These are phyloP conservation scores for Corella eumyota DNA, from an alignment of 23 tunicate genomes.

Conservation along the genomic window DNA sequence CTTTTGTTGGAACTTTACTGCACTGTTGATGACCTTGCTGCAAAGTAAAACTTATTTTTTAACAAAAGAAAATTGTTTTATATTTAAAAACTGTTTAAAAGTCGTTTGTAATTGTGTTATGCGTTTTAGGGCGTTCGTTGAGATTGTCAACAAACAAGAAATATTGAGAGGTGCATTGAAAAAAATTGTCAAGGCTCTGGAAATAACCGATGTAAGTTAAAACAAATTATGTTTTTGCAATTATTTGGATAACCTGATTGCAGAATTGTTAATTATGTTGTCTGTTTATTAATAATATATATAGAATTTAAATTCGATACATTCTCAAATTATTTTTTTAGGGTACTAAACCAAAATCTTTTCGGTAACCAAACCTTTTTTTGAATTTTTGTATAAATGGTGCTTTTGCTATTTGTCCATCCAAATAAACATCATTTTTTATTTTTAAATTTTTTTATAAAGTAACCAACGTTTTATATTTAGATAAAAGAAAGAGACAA, in stretches of 20 bases:
- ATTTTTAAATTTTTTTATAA: too few species aligned
- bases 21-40: constrained; percentile 56
- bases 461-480: too few species aligned
- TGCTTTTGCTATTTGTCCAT: too few species aligned
- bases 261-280: too few species aligned
- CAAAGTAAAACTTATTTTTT: constrained; percentile 39
- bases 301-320: not conserved
- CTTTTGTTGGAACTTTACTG: constrained; percentile 53
- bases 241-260: too few species aligned
- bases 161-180: constrained; percentile 27
- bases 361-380: not conserved
- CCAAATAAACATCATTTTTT: too few species aligned
- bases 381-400: too few species aligned
- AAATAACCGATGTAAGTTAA: constrained; percentile 31
- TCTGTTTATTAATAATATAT: too few species aligned
- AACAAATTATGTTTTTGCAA: not conserved
- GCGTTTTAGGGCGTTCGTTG: constrained; percentile 39
- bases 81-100: not conserved
- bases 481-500: constrained; percentile 42
- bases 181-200: constrained; percentile 40
- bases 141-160: constrained; percentile 70
- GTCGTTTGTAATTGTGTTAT: not conserved
- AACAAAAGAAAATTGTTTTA: not conserved
- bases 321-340: not conserved
- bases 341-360: not conserved